Conservation (phyloP, 2,113 vertebrate genomes). For the Microcebus lehilahytsara region DNA sequence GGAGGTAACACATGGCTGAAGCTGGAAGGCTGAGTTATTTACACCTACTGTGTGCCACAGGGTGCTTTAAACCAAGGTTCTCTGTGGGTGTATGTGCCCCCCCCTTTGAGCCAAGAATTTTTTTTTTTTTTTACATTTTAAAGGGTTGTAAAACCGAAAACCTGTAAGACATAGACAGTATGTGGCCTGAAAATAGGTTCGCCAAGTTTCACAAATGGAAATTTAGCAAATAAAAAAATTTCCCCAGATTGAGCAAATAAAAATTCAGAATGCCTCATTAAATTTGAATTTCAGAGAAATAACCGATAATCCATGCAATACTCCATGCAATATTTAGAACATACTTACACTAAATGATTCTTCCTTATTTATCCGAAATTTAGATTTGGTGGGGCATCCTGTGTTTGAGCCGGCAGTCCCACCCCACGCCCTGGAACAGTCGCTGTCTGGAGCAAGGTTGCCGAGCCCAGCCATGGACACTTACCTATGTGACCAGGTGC, state of each 20-base stretch:
- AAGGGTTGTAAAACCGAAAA: neutral
- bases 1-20: neutral
- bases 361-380: neutral
- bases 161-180: neutral
- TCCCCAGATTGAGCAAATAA: neutral
- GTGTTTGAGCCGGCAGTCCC: neutral
- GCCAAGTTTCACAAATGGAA: neutral
- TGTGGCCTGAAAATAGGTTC: neutral
- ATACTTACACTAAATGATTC: neutral
- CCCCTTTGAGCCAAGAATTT: neutral
- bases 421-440: neutral
- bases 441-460: neutral
- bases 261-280: neutral
- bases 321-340: neutral
- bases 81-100: accelerated
- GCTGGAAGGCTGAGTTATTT: neutral
- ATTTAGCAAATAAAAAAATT: neutral
- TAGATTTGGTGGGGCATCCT: neutral
- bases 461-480: neutral
- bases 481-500: accelerated
- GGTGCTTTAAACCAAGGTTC: neutral
- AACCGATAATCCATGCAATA: accelerated
- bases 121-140: neutral
- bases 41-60: neutral
- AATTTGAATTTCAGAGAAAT: neutral